Percentiles rank a stretch among this genome's conserved stretches.
Evolutionary conservation across 1,140 invertebrate species (phyloP).

Genomic region (Geopemphigus sp.): DNA sequence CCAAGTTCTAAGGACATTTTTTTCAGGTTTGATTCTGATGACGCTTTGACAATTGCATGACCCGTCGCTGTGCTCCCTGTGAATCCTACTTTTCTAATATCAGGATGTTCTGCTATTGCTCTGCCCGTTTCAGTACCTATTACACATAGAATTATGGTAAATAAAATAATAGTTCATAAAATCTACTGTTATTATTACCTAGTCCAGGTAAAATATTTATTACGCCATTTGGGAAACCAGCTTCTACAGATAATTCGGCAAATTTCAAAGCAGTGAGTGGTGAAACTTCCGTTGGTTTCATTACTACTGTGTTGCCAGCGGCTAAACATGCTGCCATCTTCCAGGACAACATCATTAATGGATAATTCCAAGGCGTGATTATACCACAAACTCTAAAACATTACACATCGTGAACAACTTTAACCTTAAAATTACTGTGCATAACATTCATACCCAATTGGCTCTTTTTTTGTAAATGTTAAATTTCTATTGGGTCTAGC

Average conservation of each 20-base stretch:
- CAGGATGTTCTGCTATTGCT: constrained; percentile 78
- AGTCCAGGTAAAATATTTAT: constrained; percentile 87
- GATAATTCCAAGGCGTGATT: constrained; percentile 98
- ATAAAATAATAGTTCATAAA: not conserved
- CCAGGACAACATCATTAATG: constrained; percentile 97
- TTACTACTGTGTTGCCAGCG: constrained; percentile 78
- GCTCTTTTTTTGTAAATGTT: constrained; percentile 83
- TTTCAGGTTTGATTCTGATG: constrained; percentile 87
- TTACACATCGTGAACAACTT: not conserved
- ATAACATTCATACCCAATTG: constrained; percentile 60
- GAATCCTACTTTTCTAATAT: constrained; percentile 87
- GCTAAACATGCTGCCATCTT: constrained; percentile 95
- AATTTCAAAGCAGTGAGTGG: constrained; percentile 92
- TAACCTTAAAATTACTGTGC: not conserved
- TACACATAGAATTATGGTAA: constrained; percentile 41
- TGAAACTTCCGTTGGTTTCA: constrained; percentile 72
- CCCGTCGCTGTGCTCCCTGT: constrained; percentile 90
- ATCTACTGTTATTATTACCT: constrained; percentile 57
- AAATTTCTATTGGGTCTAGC: constrained; percentile 88
- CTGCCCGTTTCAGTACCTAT: constrained; percentile 71
- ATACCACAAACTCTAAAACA: constrained; percentile 76
- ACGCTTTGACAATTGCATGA: constrained; percentile 82
- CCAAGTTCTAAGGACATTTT: constrained; percentile 91
- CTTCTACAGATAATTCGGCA: constrained; percentile 79
- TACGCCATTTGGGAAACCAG: constrained; percentile 92